These are phyloP conservation scores for Leptopilina clavipes DNA, from an alignment of 1,140 invertebrate species.

Conservation along the genomic window DNA sequence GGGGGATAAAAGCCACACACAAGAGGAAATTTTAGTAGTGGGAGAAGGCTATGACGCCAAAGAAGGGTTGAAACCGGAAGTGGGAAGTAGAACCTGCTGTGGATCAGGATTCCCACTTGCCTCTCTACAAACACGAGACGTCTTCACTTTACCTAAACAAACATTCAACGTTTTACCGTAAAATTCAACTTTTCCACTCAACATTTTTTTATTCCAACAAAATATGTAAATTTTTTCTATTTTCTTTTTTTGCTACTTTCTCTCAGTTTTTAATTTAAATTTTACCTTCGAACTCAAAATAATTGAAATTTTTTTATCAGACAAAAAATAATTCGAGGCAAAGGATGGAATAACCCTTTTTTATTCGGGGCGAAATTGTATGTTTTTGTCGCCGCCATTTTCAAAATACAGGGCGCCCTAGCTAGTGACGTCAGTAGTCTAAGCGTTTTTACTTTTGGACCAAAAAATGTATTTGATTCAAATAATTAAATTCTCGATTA, in stretches of 20 bases:
- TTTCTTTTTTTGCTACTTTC: background rate
- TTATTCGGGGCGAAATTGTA: no score
- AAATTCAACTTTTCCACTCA: background rate
- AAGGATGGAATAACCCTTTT: no score
- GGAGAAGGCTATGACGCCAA: conserved; percentile 22
- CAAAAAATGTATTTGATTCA: no score
- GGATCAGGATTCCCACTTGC: conserved; percentile 27
- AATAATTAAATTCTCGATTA: no score
- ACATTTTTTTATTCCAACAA: background rate
- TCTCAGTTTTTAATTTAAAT: no score
- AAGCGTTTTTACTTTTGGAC: no score
- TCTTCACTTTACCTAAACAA: conserved; percentile 17
- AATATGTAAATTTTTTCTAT: background rate
- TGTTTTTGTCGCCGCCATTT: no score
- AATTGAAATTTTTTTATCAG: no score
- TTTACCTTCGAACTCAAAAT: no score
- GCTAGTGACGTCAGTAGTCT: no score
- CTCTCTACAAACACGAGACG: conserved; percentile 19
- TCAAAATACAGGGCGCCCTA: no score
- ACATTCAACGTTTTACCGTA: conserved; percentile 9
- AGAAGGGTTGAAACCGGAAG: conserved; percentile 14
- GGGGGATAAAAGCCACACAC: conserved; percentile 59
- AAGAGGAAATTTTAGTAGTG: conserved; percentile 40
- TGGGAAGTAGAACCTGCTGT: conserved; percentile 14
- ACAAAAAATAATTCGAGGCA: no score